Conservation (phyloP, 2,113 vertebrate genomes). For the Bolborhynchus lineola region DNA sequence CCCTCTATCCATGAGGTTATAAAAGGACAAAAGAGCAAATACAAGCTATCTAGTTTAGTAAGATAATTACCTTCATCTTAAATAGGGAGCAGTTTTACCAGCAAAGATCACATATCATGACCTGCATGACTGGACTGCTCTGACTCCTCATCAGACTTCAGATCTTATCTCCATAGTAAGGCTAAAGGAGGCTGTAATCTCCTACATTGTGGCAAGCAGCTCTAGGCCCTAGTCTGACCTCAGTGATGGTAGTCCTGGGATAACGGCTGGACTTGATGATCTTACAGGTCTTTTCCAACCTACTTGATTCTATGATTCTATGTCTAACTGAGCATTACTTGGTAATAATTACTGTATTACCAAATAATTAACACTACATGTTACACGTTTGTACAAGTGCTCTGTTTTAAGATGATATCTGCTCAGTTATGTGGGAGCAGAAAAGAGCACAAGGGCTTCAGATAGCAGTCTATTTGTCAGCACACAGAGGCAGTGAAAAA, state of each 20-base stretch:
- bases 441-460: not conserved
- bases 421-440: not conserved
- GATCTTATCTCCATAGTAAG: not conserved
- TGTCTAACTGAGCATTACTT: not conserved
- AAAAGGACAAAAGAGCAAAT: not conserved
- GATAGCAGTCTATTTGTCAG: not conserved
- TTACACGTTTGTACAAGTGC: not conserved
- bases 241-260: not conserved
- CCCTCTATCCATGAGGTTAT: not conserved
- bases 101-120: not conserved
- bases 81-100: not conserved
- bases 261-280: not conserved
- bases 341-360: not conserved
- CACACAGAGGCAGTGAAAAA: not conserved
- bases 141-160: not conserved
- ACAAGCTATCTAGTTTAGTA: not conserved
- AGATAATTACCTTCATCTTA: not conserved
- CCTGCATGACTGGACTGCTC: not conserved
- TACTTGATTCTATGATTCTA: not conserved
- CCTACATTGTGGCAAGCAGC: not conserved
- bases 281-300: not conserved
- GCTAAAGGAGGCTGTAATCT: not conserved
- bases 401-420: not conserved
- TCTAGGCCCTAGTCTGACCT: not conserved
- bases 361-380: not conserved